phyloP scores from a whole-genome alignment of 2,888 invertebrate species.

The Lamellibrachia satsuma region DNA sequence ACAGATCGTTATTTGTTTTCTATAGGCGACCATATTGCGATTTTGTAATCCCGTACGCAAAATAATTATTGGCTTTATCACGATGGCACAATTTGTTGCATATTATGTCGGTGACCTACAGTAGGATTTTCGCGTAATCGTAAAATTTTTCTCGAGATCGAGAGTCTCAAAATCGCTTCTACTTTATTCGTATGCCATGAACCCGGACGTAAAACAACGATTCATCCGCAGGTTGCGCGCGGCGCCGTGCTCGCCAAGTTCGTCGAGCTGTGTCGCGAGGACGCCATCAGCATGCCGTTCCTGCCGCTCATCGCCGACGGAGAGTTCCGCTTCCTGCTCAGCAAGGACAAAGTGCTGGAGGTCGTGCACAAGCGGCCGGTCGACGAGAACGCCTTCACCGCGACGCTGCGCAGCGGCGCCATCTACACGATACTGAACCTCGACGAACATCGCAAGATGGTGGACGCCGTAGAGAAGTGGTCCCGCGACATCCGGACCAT shows the following conservation, averaged over 20 bases:
- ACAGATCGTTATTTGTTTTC: background rate
- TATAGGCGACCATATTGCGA: too few species aligned
- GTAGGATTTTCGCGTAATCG: too few species aligned
- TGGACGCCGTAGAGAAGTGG: slow-evolving; percentile 36
- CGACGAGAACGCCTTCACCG: slow-evolving; percentile 39
- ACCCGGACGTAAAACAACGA: too few species aligned
- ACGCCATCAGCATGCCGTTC: slow-evolving; percentile 42
- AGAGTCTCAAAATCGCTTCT: too few species aligned
- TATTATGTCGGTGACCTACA: too few species aligned
- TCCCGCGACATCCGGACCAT: slow-evolving; percentile 33
- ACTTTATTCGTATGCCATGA: too few species aligned
- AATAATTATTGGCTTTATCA: too few species aligned
- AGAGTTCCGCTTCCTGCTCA: slow-evolving; percentile 35
- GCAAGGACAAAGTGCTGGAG: slow-evolving; percentile 37
- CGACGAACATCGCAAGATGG: slow-evolving; percentile 32
- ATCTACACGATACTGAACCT: slow-evolving; percentile 40
- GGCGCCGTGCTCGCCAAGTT: slow-evolving; percentile 21
- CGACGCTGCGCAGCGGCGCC: slow-evolving; percentile 38
- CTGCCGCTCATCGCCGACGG: slow-evolving; percentile 29
- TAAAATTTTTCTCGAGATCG: too few species aligned
- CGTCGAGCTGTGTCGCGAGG: slow-evolving; percentile 35
- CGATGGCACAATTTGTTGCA: too few species aligned
- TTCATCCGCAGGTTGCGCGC: background rate
- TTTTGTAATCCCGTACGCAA: too few species aligned
- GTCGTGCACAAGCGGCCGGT: slow-evolving; percentile 40